Percentiles rank a stretch among this genome's conserved stretches.
Evolutionary conservation across 2,797 vertebrate species (phyloP).

Genomic region (Phrynocephalus forsythii): DNA sequence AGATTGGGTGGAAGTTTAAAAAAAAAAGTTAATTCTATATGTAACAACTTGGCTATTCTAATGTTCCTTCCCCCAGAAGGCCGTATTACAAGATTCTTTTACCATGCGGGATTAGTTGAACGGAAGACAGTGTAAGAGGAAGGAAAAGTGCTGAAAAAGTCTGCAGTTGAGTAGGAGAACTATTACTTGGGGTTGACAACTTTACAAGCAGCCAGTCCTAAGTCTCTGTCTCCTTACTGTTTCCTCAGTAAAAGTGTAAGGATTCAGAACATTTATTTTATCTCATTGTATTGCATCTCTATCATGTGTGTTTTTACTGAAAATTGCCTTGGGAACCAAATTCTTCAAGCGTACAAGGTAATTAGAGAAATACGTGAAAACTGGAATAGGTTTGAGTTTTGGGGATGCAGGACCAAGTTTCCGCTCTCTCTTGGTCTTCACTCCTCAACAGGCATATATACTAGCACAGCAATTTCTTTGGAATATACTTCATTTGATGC

Average conservation of each 20-base stretch:
- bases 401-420: neutral
- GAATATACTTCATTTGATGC: neutral
- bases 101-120: neutral
- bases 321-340: neutral
- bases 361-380: neutral
- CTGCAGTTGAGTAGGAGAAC: neutral
- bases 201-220: neutral
- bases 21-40: neutral
- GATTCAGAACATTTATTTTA: neutral
- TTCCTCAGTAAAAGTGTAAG: neutral
- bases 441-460: neutral
- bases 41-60: neutral
- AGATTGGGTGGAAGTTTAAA: neutral
- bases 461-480: too few relatives aligned
- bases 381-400: neutral
- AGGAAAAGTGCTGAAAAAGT: neutral
- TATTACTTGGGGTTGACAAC: neutral
- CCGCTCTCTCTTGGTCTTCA: neutral
- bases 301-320: neutral
- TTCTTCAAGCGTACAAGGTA: neutral
- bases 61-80: neutral
- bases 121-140: neutral
- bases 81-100: neutral
- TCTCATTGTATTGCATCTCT: neutral
- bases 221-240: neutral